Percentiles rank a stretch among this genome's conserved stretches.
Conservation (phyloP, 2,888 invertebrate genomes). For the Amblyteles armatorius region DNA sequence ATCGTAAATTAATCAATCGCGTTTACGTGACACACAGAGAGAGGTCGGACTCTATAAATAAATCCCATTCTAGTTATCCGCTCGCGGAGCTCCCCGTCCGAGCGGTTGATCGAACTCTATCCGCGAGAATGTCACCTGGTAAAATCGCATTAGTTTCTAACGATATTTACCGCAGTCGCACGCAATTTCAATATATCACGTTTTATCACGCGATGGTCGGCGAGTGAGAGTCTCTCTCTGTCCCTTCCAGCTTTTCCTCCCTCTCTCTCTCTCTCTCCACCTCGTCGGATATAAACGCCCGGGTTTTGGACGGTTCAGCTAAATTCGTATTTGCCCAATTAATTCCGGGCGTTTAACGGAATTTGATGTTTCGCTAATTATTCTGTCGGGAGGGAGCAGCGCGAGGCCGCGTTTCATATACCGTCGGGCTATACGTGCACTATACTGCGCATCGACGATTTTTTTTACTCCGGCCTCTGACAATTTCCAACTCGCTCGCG, state of each 20-base stretch:
- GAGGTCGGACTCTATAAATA: conserved; percentile 66
- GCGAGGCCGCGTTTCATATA: conserved; percentile 61
- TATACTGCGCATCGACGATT: conserved; percentile 10
- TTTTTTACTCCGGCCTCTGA: conserved; percentile 20
- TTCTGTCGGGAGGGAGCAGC: conserved; percentile 76
- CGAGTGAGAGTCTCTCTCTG: conserved; percentile 38
- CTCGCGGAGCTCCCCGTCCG: conserved; percentile 14
- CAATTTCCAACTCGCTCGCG: conserved; percentile 28
- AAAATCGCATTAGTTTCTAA: conserved; percentile 81
- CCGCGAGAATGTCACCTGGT: conserved; percentile 62
- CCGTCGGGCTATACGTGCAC: conserved; percentile 6
- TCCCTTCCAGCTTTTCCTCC: not conserved
- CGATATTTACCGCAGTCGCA: conserved; percentile 78
- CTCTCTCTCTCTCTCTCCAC: not conserved
- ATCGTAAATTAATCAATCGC: conserved; percentile 65
- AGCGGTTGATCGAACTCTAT: conserved; percentile 30
- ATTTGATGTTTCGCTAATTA: conserved; percentile 83
- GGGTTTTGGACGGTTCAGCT: conserved; percentile 73
- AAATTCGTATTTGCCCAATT: conserved; percentile 82
- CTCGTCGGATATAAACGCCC: conserved; percentile 40
- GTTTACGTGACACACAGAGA: conserved; percentile 47
- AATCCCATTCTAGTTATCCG: conserved; percentile 62
- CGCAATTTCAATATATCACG: conserved; percentile 72
- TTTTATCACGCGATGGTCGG: conserved; percentile 65
- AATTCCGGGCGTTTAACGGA: conserved; percentile 81